Conservation (phyloP, 2,797 vertebrate species). For the Clarias laeviceps region DNA sequence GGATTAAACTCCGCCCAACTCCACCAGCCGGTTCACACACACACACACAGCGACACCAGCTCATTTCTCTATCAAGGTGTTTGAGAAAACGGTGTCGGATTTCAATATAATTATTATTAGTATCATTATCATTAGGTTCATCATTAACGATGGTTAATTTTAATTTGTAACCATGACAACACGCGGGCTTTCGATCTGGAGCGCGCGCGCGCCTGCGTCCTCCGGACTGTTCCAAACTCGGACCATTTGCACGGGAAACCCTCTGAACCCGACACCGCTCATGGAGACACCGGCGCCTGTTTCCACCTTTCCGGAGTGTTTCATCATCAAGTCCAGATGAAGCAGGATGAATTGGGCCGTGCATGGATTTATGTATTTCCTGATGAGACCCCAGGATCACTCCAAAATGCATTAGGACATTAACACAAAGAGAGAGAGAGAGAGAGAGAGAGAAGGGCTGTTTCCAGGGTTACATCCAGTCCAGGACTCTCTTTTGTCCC, state of each 20-base stretch:
- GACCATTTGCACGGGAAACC: constrained; percentile 41
- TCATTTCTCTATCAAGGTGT: background rate
- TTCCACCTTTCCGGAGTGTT: background rate
- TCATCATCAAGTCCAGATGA: background rate
- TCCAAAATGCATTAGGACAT: too few relatives aligned
- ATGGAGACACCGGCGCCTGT: constrained; percentile 42
- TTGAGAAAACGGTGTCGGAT: background rate
- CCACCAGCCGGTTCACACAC: too few relatives aligned
- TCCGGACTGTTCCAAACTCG: constrained; percentile 36
- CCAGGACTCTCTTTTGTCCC: background rate
- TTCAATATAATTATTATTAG: background rate
- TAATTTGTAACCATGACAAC: constrained; percentile 1
- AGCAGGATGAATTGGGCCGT: too few relatives aligned
- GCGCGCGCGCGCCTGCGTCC: constrained; percentile 10
- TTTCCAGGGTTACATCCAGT: background rate
- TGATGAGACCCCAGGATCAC: too few relatives aligned
- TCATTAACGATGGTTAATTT: background rate
- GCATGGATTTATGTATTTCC: too few relatives aligned
- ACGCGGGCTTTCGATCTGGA: background rate
- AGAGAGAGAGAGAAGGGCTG: too few relatives aligned
- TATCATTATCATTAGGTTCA: too few relatives aligned
- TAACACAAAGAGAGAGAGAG: too few relatives aligned
- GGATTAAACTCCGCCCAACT: too few relatives aligned
- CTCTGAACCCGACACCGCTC: constrained; percentile 41
- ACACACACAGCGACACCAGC: too few relatives aligned